Evolutionary conservation across 1,140 invertebrate species (phyloP).

Genomic region (Limonius californicus): DNA sequence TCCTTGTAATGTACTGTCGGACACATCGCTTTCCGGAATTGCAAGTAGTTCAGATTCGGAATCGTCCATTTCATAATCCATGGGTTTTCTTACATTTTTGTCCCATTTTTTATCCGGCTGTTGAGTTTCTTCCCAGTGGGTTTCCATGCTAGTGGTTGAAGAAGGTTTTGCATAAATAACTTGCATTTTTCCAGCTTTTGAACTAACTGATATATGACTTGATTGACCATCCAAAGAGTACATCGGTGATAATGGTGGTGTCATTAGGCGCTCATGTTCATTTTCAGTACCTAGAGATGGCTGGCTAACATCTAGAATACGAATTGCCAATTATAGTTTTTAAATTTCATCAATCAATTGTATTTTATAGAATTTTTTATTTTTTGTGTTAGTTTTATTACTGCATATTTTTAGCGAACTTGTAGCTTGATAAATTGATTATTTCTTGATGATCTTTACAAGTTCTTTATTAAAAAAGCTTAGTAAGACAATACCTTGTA

Average conservation of each 20-base stretch:
- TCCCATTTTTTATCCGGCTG: slow-evolving; percentile 45
- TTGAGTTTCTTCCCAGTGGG: slow-evolving; percentile 64
- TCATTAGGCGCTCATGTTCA: slow-evolving; percentile 49
- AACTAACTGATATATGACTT: slow-evolving; percentile 46
- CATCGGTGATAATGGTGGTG: slow-evolving; percentile 53
- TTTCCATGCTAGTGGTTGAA: slow-evolving; percentile 59
- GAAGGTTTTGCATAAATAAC: slow-evolving; percentile 47
- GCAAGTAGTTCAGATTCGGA: slow-evolving; percentile 82
- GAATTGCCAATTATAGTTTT: no score
- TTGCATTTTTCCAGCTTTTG: slow-evolving; percentile 49
- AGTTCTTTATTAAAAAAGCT: no score
- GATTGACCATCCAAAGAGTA: slow-evolving; percentile 51
- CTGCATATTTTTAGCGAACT: no score
- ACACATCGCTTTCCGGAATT: slow-evolving; percentile 83
- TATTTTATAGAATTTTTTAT: slow-evolving; percentile 16
- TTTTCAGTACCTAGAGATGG: slow-evolving; percentile 66
- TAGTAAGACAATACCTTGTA: no score
- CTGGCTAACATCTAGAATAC: slow-evolving; percentile 66
- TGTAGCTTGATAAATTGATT: no score
- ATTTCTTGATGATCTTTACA: no score
- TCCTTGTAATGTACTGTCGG: slow-evolving; percentile 73
- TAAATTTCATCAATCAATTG: not conserved
- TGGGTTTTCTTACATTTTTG: slow-evolving; percentile 33
- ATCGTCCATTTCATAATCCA: slow-evolving; percentile 70
- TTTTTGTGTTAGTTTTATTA: no score